phyloP scores from a whole-genome alignment of 30 jellyfish, hydroid and myxozoan species.

The Aurelia coerulea region DNA sequence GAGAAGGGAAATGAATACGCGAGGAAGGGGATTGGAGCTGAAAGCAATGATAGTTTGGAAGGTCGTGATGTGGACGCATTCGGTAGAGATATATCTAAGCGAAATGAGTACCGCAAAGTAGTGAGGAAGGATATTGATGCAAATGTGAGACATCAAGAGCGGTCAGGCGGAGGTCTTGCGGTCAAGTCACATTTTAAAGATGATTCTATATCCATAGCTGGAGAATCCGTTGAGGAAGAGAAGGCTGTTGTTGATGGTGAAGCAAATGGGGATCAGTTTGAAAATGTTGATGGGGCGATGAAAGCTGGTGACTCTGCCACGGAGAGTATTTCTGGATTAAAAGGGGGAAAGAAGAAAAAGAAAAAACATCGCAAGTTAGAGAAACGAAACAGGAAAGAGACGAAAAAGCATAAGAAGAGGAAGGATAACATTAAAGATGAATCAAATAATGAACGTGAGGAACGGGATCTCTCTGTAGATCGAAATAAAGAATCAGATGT shows the following conservation, averaged over 20 bases:
- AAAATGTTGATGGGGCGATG: no score
- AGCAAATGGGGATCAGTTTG: neutral
- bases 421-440: conserved; percentile 13
- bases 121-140: neutral
- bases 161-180: neutral
- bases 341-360: conserved; percentile 4
- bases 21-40: neutral
- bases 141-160: neutral
- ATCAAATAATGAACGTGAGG: neutral
- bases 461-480: neutral
- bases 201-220: neutral
- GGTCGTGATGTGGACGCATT: conserved; percentile 15
- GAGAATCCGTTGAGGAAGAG: conserved; percentile 3
- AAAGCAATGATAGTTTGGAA: neutral
- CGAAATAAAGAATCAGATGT: conserved; percentile 4
- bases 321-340: no score
- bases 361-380: conserved; percentile 17
- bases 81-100: conserved; percentile 66
- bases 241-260: neutral
- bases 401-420: neutral
- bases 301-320: no score
- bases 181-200: conserved; percentile 14
- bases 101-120: neutral
- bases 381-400: no score
- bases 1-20: neutral